Evolutionary conservation across 1,140 invertebrate species (phyloP).

Genomic region (Galendromus occidentalis): DNA sequence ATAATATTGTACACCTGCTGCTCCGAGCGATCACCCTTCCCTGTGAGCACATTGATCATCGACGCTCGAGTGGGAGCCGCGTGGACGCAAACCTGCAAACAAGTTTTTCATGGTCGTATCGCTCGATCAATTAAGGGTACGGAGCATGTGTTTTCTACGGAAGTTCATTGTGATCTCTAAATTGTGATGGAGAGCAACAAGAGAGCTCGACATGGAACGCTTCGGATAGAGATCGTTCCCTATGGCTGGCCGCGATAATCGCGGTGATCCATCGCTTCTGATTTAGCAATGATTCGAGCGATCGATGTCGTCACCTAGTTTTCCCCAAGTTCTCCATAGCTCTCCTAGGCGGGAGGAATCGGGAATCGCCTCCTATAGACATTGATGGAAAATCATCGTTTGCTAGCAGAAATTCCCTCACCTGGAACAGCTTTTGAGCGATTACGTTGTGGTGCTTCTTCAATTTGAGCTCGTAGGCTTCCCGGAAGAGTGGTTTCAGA

Average conservation of each 20-base stretch:
- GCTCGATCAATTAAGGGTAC: too few species aligned
- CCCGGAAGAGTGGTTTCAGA: not conserved
- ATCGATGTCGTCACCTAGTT: not conserved
- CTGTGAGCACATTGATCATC: not conserved
- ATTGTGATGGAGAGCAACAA: too few species aligned
- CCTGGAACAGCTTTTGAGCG: not conserved
- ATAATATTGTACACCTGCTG: constrained; percentile 9
- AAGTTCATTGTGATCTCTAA: too few species aligned
- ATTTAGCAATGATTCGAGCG: not conserved
- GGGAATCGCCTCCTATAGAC: too few species aligned
- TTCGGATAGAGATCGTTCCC: too few species aligned
- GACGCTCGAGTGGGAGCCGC: not conserved
- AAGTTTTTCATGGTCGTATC: not conserved
- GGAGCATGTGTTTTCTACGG: too few species aligned
- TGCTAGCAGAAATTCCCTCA: too few species aligned
- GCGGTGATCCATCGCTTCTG: not conserved
- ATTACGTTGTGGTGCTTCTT: constrained; percentile 1
- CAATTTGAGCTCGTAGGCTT: constrained; percentile 1
- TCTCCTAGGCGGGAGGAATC: too few species aligned
- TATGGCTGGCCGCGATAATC: not conserved
- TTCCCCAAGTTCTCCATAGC: too few species aligned
- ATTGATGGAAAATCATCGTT: too few species aligned
- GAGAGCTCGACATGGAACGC: too few species aligned
- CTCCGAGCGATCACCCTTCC: not conserved
- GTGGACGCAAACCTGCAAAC: not conserved